phyloP scores from a whole-genome alignment of 1,140 invertebrate genomes.

The Calycopis cecrops region DNA sequence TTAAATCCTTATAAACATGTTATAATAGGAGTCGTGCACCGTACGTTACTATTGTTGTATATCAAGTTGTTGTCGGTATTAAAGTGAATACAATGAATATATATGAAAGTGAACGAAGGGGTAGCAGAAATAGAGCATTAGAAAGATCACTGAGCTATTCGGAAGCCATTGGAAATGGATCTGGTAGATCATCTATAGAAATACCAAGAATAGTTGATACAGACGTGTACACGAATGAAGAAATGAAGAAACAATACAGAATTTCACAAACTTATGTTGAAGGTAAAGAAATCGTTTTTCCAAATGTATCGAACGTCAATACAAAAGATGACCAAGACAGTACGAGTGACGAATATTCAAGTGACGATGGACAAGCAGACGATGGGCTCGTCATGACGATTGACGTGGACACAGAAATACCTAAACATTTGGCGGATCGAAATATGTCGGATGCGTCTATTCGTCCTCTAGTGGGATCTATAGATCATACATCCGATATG shows the following conservation, averaged over 20 bases:
- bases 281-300: conserved; percentile 60
- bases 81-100: conserved; percentile 24
- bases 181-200: conserved; percentile 54
- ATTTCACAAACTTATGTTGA: conserved; percentile 66
- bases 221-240: conserved; percentile 63
- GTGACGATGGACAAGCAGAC: conserved; percentile 50
- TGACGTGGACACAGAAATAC: conserved; percentile 53
- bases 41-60: too few species aligned
- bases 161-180: conserved; percentile 56
- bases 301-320: conserved; percentile 30
- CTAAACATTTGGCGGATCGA: conserved; percentile 38
- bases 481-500: conserved; percentile 31
- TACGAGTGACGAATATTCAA: conserved; percentile 29
- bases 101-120: conserved; percentile 42
- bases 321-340: conserved; percentile 25
- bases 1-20: not conserved
- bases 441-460: conserved; percentile 48
- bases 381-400: conserved; percentile 56
- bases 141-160: conserved; percentile 65
- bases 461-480: conserved; percentile 39
- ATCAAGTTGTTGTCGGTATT: not conserved
- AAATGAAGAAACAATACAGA: conserved; percentile 61
- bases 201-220: conserved; percentile 54
- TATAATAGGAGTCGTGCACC: too few species aligned
- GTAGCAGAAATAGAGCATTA: conserved; percentile 43